phyloP scores from a whole-genome alignment of 1,140 invertebrate species.

The Scaptomyza graminum region DNA sequence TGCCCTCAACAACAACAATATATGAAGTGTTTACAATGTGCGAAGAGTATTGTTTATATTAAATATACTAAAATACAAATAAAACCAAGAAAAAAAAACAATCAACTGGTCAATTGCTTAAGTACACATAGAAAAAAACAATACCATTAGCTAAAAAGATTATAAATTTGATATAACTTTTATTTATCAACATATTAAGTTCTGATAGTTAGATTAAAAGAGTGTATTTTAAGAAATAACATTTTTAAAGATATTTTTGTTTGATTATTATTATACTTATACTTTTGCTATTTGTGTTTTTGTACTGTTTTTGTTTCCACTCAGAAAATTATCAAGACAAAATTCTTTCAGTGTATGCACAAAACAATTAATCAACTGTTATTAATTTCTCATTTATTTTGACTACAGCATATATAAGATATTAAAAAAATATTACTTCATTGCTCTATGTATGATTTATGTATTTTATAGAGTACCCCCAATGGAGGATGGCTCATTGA shows the following conservation, averaged over 20 bases:
- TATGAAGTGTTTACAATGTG: constrained; percentile 29
- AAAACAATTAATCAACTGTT: constrained; percentile 1
- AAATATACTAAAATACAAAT: constrained; percentile 34
- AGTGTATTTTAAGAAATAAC: no score
- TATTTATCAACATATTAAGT: no score
- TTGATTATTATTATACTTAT: no score
- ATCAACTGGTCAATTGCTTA: constrained; percentile 8
- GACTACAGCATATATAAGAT: not conserved
- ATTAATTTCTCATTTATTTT: not conserved
- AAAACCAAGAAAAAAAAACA: constrained; percentile 23
- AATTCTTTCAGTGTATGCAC: not conserved
- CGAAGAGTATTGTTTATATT: constrained; percentile 30
- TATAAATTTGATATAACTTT: no score
- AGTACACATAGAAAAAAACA: constrained; percentile 8
- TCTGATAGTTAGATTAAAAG: no score
- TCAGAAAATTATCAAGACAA: no score
- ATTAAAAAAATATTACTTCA: not conserved
- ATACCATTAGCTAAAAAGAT: no score
- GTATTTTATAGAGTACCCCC: not conserved
- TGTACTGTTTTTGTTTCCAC: no score
- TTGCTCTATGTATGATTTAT: not conserved
- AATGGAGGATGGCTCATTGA: not conserved
- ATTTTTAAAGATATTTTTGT: no score
- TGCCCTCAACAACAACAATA: constrained; percentile 12
- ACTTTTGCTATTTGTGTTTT: not conserved